Conservation (phyloP, 2,113 vertebrate species). For the Salvelinus sp. region DNA sequence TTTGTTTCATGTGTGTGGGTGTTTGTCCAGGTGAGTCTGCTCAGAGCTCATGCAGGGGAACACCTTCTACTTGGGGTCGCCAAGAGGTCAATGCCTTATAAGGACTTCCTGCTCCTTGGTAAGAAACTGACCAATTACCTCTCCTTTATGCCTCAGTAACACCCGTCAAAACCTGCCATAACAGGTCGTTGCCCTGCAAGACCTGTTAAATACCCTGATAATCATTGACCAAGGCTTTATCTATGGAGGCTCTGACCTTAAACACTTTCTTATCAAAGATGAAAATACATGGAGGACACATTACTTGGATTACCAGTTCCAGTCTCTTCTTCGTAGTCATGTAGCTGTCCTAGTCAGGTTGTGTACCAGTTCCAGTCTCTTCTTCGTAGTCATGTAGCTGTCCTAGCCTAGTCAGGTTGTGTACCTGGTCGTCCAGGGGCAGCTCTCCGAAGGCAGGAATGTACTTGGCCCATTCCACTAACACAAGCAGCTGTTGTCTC, state of each 20-base stretch:
- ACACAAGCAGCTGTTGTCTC: constrained; percentile 93
- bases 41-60: constrained; percentile 95
- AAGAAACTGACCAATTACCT: constrained; percentile 44
- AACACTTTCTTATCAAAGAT: constrained; percentile 18
- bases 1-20: constrained; percentile 19
- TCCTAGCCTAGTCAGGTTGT: constrained; percentile 8
- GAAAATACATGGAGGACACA: not conserved
- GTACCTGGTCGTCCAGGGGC: constrained; percentile 94
- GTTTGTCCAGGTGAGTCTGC: constrained; percentile 78
- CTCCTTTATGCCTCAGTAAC: not conserved
- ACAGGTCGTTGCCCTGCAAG: not conserved
- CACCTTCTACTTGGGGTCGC: constrained; percentile 94
- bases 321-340: no score
- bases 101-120: constrained; percentile 97
- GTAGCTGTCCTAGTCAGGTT: constrained; percentile 6
- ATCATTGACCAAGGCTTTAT: constrained; percentile 7
- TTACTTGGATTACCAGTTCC: constrained; percentile 84
- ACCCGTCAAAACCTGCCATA: not conserved
- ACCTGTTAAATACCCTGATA: not conserved
- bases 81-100: constrained; percentile 92
- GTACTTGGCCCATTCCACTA: constrained; percentile 99
- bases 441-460: constrained; percentile 96
- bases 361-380: constrained; percentile 43
- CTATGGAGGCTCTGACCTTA: constrained; percentile 21
- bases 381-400: no score